Evolutionary conservation across 37 sponge, comb jelly and placozoan species (phyloP), one percentile per base, ranked within the genome.

Genomic region (Hormiphora californensis): DNA sequence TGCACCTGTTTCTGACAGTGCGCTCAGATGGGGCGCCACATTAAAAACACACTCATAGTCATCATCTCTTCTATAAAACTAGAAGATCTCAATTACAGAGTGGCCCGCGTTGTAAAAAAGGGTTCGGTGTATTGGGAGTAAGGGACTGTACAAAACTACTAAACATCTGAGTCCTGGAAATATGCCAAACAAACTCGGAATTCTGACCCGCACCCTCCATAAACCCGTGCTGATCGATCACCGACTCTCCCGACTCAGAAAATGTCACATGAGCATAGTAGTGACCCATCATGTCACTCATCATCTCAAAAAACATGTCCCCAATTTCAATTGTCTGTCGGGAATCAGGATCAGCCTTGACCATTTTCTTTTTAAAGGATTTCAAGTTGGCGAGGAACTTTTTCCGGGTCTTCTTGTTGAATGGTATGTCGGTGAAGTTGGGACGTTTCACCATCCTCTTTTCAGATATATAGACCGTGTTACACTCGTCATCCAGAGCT

Each of bases 371-470:
- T 41, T 73, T 73, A 46, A 43, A 73, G 11, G 38, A 11, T 40
- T 73, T 73, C 46, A 73, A 46, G 81, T 73, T 46, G 19, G 22
- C 46, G 25, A 40, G 41, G 81, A 73, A 40, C 25, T 39, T 43
- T 19, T 73, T 73, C 15, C 81, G 43, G 81, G 21, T 43, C 81
- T 73, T 73, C 81, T 73, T 73, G 81, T 73, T 73, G 81, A 73
- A 73, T 23, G 81, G 81, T 4, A 73, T 73, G 81, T 73, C 81
- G 25, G 81, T 73, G 81, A 73, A 73, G 81, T 73, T 73, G 32
- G 81, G 81, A 7, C 81, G 81, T 40, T 73, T 73, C 44, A 40
- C 81, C 27, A 40, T 40, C 41, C 35, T 33, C 38, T 73, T 73
- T 1, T 73, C 81, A 27, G 81, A 21, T 43, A 73, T 73, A 28